Percentiles rank a stretch among this genome's conserved stretches.
These are phyloP conservation scores for Tokudaia muenninki DNA, from an alignment of 2,797 vertebrate genomes.

Conservation along the genomic window DNA sequence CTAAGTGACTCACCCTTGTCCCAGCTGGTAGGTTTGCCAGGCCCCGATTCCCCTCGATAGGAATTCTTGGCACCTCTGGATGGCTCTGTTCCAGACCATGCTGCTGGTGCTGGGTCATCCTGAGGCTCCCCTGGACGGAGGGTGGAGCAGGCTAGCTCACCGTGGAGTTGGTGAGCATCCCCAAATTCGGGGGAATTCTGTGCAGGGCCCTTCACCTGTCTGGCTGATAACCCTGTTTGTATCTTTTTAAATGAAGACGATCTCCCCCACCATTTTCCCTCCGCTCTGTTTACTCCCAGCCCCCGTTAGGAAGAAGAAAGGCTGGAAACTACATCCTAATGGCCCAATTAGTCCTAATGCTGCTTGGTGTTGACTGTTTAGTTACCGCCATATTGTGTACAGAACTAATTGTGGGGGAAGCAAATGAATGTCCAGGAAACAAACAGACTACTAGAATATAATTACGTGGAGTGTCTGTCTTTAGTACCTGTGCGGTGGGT, in stretches of 20 bases:
- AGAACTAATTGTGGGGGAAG: constrained; percentile 99
- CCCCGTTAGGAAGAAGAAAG: constrained; percentile 96
- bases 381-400: constrained; percentile 93
- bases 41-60: not conserved
- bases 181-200: constrained; percentile 46
- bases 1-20: not conserved
- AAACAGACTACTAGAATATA: constrained; percentile 99
- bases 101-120: fast-evolving
- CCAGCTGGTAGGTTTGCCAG: not conserved
- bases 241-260: constrained; percentile 87
- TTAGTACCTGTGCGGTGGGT: constrained; percentile 99
- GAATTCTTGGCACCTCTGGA: not conserved
- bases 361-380: constrained; percentile 93
- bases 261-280: constrained; percentile 87
- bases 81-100: not conserved
- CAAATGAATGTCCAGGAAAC: constrained; percentile 99
- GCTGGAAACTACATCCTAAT: constrained; percentile 98
- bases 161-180: not conserved
- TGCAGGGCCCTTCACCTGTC: constrained; percentile 82
- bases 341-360: constrained; percentile 99
- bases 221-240: constrained; percentile 82
- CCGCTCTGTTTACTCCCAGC: constrained; percentile 91
- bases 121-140: fast-evolving
- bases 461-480: constrained; percentile 99
- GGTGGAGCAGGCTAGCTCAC: not conserved